Conservation (phyloP, 2,113 vertebrate species). For the Triplophysa tibetana region DNA sequence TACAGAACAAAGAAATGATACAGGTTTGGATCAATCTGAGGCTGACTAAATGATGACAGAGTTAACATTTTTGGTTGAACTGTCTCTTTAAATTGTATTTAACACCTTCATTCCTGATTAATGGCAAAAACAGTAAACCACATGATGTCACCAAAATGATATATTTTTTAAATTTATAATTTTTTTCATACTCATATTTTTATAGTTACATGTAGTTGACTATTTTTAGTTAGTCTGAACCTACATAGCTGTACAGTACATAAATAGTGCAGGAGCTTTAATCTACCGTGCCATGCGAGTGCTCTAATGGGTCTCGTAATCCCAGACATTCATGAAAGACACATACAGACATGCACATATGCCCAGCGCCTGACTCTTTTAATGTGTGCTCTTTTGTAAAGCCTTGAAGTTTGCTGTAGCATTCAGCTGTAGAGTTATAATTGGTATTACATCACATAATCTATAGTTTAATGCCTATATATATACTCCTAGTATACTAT, state of each 20-base stretch:
- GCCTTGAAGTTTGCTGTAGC: constrained; percentile 9
- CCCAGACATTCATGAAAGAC: constrained; percentile 15
- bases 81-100: too few relatives aligned
- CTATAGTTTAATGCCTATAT: background rate
- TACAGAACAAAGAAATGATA: too few relatives aligned
- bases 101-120: too few relatives aligned
- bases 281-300: background rate
- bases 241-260: background rate
- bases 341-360: constrained; percentile 11
- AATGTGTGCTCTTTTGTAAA: background rate
- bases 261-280: background rate
- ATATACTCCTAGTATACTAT: background rate
- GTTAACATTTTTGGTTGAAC: too few relatives aligned
- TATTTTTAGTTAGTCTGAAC: background rate
- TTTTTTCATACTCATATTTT: too few relatives aligned
- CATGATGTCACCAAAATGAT: too few relatives aligned
- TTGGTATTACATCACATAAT: constrained; percentile 5
- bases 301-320: background rate
- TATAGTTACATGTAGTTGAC: too few relatives aligned
- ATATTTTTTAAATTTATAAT: too few relatives aligned
- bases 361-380: background rate
- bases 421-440: constrained; percentile 43
- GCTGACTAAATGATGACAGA: too few relatives aligned
- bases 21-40: too few relatives aligned
- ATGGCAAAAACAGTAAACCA: too few relatives aligned